Evolutionary conservation across 2,113 vertebrate species (phyloP).

Genomic region (Psophia crepitans): DNA sequence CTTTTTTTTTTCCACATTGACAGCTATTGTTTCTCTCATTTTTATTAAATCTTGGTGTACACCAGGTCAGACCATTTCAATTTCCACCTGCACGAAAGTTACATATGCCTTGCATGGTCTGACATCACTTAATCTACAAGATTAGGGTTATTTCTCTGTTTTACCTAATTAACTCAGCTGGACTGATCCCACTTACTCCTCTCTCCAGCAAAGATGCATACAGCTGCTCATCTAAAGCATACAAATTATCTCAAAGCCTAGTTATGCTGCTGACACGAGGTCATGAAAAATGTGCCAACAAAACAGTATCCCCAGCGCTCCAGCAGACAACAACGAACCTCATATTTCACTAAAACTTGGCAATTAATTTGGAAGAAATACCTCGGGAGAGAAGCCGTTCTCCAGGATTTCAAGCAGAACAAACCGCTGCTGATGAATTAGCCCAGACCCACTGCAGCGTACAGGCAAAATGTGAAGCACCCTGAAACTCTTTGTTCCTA

Average conservation of each 20-base stretch:
- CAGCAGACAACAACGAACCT: constrained; percentile 55
- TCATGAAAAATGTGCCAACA: constrained; percentile 58
- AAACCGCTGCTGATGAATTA: constrained; percentile 12
- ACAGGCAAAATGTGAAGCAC: neutral
- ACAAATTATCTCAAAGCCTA: constrained; percentile 68
- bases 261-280: constrained; percentile 36
- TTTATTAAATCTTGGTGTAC: neutral
- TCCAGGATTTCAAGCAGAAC: constrained; percentile 40
- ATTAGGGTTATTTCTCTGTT: constrained; percentile 21
- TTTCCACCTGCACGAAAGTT: neutral
- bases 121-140: neutral
- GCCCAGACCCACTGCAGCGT: neutral
- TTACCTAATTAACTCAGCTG: constrained; percentile 27
- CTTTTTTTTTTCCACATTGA: neutral
- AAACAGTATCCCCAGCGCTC: constrained; percentile 13
- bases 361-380: constrained; percentile 43
- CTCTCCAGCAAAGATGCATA: neutral
- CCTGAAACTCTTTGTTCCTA: neutral
- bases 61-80: neutral
- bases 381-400: neutral
- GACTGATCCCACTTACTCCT: constrained; percentile 16
- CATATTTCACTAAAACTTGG: constrained; percentile 63
- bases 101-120: neutral
- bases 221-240: constrained; percentile 44
- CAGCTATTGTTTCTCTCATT: neutral